phyloP scores from a whole-genome alignment of 2,113 vertebrate genomes.

The Bujurquina vittata region DNA sequence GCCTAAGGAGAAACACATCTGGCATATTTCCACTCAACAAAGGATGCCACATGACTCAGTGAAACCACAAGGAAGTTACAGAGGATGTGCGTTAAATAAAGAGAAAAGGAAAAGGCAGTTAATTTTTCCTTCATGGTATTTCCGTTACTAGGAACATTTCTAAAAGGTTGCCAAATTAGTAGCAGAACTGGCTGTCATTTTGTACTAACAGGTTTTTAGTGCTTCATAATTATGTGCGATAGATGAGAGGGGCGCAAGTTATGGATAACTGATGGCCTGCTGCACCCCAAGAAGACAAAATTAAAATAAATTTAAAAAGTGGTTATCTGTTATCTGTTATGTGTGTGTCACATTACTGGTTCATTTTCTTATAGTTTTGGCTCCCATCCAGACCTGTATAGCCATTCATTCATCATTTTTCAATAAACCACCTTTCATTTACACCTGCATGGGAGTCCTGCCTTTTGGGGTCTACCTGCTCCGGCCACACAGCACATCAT shows the following conservation, averaged over 20 bases:
- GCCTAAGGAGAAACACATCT: not conserved
- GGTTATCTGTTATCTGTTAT: no score
- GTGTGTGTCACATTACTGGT: no score
- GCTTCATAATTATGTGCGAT: not conserved
- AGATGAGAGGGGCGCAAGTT: not conserved
- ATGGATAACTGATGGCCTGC: not conserved
- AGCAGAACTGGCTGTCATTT: not conserved
- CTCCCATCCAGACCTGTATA: no score
- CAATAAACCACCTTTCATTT: no score
- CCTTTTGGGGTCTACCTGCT: no score
- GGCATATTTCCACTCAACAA: not conserved
- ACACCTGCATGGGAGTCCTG: no score
- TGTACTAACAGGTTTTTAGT: not conserved
- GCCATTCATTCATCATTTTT: no score
- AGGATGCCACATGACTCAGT: not conserved
- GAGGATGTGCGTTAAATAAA: not conserved
- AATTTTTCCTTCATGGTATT: not conserved
- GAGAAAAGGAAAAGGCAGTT: not conserved
- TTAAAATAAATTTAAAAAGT: not conserved
- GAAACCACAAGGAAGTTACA: not conserved
- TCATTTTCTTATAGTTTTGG: no score
- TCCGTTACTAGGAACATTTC: not conserved
- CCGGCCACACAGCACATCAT: no score
- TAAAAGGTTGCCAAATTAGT: not conserved
- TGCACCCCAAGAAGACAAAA: not conserved